Conservation (phyloP, 2,797 vertebrate species). For the Pseudopleuronectes americanus region DNA sequence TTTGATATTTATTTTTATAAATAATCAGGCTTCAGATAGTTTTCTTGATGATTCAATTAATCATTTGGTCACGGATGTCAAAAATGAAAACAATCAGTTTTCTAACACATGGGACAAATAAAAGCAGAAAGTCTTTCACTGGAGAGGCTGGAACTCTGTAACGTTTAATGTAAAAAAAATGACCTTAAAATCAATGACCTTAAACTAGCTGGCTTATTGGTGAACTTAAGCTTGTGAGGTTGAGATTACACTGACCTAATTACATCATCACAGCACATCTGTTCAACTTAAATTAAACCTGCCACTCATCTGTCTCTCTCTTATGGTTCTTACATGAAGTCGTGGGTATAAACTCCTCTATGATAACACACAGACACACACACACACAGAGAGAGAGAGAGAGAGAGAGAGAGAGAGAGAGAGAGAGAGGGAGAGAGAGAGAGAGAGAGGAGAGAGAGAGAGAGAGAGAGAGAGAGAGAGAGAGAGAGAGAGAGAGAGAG, state of each 20-base stretch:
- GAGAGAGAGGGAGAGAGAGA: not conserved
- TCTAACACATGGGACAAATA: too few species aligned
- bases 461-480: not conserved
- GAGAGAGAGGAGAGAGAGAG: not conserved
- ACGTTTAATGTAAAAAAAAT: too few species aligned
- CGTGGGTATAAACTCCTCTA: too few species aligned
- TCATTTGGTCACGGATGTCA: too few species aligned
- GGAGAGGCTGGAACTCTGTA: too few species aligned
- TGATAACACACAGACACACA: conserved; percentile 16
- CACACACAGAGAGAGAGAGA: conserved; percentile 1
- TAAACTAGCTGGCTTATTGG: not conserved
- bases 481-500: not conserved
- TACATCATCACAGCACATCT: conserved; percentile 1
- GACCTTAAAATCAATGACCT: too few species aligned
- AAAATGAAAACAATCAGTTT: too few species aligned
- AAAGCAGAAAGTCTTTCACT: too few species aligned
- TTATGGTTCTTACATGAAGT: not conserved
- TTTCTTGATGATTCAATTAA: too few species aligned
- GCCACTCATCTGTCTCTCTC: not conserved
- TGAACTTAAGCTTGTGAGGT: not conserved
- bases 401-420: not conserved
- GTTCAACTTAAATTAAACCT: too few species aligned
- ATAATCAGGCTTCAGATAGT: too few species aligned
- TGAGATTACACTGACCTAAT: not conserved
- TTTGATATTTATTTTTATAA: too few species aligned